These are phyloP conservation scores for Malaclemys terrapin DNA, from an alignment of 2,113 vertebrate species.

Conservation along the genomic window DNA sequence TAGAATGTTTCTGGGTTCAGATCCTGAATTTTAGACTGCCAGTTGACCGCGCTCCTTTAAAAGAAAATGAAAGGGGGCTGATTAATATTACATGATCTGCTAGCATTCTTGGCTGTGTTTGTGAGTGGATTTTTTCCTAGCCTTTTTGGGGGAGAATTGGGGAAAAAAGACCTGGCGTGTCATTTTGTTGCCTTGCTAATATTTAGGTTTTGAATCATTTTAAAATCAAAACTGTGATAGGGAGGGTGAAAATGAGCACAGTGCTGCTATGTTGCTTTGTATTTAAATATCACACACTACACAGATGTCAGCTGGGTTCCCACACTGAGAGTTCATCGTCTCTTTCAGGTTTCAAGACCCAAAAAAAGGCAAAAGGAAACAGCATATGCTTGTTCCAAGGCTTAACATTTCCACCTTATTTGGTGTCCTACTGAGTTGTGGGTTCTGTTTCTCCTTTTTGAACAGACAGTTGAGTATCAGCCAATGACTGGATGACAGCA, in stretches of 20 bases:
- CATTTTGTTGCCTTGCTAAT: neutral
- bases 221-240: neutral
- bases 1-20: neutral
- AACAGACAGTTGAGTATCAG: neutral
- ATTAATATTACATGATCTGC: neutral
- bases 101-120: neutral
- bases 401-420: neutral
- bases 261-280: neutral
- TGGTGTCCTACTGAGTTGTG: neutral
- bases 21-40: neutral
- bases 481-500: neutral
- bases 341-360: neutral
- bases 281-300: neutral
- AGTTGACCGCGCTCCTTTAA: neutral
- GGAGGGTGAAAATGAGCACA: neutral
- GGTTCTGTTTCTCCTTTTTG: neutral
- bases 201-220: neutral
- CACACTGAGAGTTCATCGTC: neutral
- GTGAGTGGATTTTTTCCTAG: neutral
- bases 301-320: neutral
- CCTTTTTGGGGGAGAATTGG: neutral
- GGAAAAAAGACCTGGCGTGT: neutral
- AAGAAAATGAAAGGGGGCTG: neutral
- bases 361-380: neutral
- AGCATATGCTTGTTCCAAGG: neutral